Percentiles rank a stretch among this genome's conserved stretches.
phyloP scores from a whole-genome alignment of 2,113 vertebrate species.

The Sitta europaea region DNA sequence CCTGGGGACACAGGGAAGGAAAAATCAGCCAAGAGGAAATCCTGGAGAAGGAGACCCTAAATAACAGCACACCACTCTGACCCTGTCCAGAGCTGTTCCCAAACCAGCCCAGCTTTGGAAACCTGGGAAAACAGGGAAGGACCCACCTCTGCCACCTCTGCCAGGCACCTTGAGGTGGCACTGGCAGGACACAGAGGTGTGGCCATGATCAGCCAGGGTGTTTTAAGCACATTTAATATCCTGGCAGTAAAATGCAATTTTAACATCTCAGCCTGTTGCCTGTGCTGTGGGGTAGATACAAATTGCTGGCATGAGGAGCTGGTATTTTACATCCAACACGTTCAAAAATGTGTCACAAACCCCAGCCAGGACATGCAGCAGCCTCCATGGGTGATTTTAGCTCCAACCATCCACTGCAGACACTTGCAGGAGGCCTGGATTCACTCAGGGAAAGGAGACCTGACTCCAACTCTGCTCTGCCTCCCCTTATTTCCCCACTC shows the following conservation, averaged over 20 bases:
- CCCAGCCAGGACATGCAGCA: neutral
- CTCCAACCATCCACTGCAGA: accelerated
- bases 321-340: neutral
- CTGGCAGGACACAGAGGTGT: neutral
- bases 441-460: neutral
- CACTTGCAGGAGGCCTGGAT: neutral
- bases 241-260: neutral
- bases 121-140: neutral
- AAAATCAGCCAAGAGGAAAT: neutral
- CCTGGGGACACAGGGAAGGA: neutral
- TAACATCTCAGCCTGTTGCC: neutral
- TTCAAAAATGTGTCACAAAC: neutral
- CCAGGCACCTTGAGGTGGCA: neutral
- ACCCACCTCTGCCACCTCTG: neutral
- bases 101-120: neutral
- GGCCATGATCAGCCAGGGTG: neutral
- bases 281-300: neutral
- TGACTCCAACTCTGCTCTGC: neutral
- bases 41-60: neutral
- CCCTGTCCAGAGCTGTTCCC: neutral
- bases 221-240: neutral
- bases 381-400: neutral
- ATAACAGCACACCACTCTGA: accelerated
- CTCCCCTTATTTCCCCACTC: neutral
- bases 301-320: neutral